Base-by-base conservation (phyloP, 2,888 invertebrate species). In the Leptodirus hochenwartii region DNA sequence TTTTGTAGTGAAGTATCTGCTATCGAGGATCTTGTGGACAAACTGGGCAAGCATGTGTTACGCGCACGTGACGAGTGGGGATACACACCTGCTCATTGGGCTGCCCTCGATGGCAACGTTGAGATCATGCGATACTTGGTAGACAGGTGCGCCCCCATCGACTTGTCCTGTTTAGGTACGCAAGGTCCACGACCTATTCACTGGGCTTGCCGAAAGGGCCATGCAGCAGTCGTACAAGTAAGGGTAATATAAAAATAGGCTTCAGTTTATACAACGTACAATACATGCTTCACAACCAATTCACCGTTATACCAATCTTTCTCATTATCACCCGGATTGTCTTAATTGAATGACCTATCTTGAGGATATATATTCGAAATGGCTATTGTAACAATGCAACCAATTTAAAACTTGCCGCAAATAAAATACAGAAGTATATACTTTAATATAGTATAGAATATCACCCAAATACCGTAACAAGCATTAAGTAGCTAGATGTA, bases 21-120 rank as follows among this genome's bases (percentile, higher is more conserved):
- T 39, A 76, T 88, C 22, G 87, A 88, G 51, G 70, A 74, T 31
- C 56, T 84, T 25, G 78, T 87, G 1, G 85, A 88, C 46, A 78
- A 78, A 50, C 65, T 74, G 24, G 85, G 87, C 0, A 62, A 70
- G 11, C 76, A 77, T 49, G 73, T 74, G 32, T 56, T 90, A 33
- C 70, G 75, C 31, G 75, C 77, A 1, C 66, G 87, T 12, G 90
- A 90, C 54, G 80, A 84, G 49, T 87, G 87, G 61, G 90, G 90
- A 11, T 87, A 90, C 54, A 88, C 88, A 1, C 84, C 87, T 0
- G 85, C 85, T 13, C 90, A 90, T 52, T 90, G 88, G 88, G 82
- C 79, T 1, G 80, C 81, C 23, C 59, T 90, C 27, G 85, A 87
- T 47, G 88, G 88, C 16, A 84, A 84, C 49, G 77, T 82, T n/a